Percentiles rank a stretch among this genome's conserved stretches.
Evolutionary conservation across 2,888 invertebrate species (phyloP).

Genomic region (Homarus gammarus): DNA sequence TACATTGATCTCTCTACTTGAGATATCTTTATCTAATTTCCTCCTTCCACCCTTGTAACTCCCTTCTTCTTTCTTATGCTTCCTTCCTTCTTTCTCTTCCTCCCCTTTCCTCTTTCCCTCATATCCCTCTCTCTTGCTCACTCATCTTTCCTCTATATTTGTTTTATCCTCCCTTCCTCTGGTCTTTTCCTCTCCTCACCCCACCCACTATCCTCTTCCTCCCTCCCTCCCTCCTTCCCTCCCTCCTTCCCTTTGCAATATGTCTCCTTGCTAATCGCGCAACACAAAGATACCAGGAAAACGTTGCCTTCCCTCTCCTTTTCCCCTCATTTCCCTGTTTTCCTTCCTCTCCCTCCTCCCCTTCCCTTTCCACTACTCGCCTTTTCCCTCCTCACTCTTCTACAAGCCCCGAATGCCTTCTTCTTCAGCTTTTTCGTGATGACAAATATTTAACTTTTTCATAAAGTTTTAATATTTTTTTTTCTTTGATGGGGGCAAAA

Average conservation of each 20-base stretch:
- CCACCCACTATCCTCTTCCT: neutral
- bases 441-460: too few species aligned
- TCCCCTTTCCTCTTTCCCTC: neutral
- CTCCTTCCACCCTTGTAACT: neutral
- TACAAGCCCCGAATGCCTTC: too few species aligned
- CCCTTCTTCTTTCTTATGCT: neutral
- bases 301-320: neutral
- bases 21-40: neutral
- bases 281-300: neutral
- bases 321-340: neutral
- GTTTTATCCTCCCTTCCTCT: neutral
- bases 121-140: too few species aligned
- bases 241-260: neutral
- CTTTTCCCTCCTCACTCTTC: neutral
- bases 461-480: too few species aligned
- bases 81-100: neutral
- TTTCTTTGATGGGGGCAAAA: too few species aligned
- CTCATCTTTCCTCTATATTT: too few species aligned
- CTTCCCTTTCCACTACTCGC: neutral
- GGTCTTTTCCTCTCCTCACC: neutral
- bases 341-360: neutral
- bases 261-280: neutral
- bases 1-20: neutral
- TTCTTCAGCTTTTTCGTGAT: too few species aligned
- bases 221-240: neutral